These are phyloP conservation scores for Hypotaenidia okinawae DNA, from an alignment of 2,797 vertebrate genomes.

Conservation along the genomic window DNA sequence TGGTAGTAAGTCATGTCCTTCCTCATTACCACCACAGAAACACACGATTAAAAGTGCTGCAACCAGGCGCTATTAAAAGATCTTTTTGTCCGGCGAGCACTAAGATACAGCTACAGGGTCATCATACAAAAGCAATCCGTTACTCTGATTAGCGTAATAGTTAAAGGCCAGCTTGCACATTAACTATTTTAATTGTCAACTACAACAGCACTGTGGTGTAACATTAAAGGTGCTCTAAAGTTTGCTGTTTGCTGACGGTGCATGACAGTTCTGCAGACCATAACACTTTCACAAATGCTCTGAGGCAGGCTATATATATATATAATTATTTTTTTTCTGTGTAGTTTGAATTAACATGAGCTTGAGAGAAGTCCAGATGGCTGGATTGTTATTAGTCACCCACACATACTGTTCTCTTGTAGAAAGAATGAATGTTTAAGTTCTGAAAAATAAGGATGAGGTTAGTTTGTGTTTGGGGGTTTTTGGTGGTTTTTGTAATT, in stretches of 20 bases:
- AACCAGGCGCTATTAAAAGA: background rate
- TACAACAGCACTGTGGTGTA: conserved; percentile 54
- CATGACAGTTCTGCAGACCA: conserved; percentile 41
- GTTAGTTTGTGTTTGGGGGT: background rate
- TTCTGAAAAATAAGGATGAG: background rate
- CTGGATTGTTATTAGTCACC: background rate
- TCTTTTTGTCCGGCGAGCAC: background rate
- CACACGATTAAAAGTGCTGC: background rate
- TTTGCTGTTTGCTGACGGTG: conserved; percentile 51
- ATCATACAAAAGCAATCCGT: conserved; percentile 32
- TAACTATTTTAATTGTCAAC: conserved; percentile 66
- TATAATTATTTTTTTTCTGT: background rate
- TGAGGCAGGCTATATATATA: background rate
- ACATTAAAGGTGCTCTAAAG: conserved; percentile 57
- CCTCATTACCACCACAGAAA: conserved; percentile 2
- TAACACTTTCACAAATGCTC: conserved; percentile 45
- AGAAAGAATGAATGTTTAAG: background rate
- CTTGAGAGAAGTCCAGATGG: conserved; percentile 23
- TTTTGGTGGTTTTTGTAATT: background rate
- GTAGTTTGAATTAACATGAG: conserved; percentile 5
- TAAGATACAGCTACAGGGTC: background rate
- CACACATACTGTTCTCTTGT: background rate
- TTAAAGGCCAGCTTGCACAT: conserved; percentile 50
- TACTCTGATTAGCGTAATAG: conserved; percentile 23
- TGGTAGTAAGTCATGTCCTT: background rate